A percentile compares a stretch with the other conserved stretches of the same genome.
Conservation (phyloP, 64 coral and sea anemone species). For the Cladopsammia gracilis region DNA sequence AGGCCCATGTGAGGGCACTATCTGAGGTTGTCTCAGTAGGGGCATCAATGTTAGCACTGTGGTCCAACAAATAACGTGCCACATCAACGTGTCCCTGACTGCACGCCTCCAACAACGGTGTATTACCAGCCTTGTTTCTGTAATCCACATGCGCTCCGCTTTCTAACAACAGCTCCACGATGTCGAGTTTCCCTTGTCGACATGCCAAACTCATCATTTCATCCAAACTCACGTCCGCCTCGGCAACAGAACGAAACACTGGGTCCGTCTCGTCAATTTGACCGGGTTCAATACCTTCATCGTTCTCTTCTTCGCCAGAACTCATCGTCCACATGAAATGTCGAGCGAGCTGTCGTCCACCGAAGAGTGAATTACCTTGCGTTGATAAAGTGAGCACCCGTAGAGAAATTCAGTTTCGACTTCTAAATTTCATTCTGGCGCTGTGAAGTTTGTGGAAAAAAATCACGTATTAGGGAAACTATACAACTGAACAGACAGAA, state of each 20-base stretch:
- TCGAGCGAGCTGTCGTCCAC: constrained; percentile 55
- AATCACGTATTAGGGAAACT: constrained; percentile 36
- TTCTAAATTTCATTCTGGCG: constrained; percentile 80
- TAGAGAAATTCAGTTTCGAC: constrained; percentile 95
- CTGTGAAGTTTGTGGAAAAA: constrained; percentile 42
- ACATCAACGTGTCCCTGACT: constrained; percentile 99
- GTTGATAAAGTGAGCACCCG: constrained; percentile 50
- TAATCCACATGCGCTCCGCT: constrained; percentile 99
- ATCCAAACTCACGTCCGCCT: constrained; percentile 99
- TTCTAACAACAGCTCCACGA: constrained; percentile 96
- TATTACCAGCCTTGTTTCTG: constrained; percentile 99
- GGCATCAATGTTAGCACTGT: constrained; percentile 95
- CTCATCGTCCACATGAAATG: constrained; percentile 80
- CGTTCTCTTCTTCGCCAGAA: constrained; percentile 96
- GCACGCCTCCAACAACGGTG: constrained; percentile 97
- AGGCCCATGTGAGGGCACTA: constrained; percentile 99
- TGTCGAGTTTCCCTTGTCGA: constrained; percentile 99
- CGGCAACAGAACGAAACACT: constrained; percentile 93
- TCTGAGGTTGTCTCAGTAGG: constrained; percentile 98
- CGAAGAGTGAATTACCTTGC: constrained; percentile 49
- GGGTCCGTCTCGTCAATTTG: constrained; percentile 88
- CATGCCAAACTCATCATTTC: constrained; percentile 99
- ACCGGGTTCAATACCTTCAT: constrained; percentile 84
- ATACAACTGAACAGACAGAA: neutral
- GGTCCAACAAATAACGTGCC: constrained; percentile 96